Evolutionary conservation across 2,797 vertebrate species (phyloP).

Genomic region (Sphenopsis melanotis): DNA sequence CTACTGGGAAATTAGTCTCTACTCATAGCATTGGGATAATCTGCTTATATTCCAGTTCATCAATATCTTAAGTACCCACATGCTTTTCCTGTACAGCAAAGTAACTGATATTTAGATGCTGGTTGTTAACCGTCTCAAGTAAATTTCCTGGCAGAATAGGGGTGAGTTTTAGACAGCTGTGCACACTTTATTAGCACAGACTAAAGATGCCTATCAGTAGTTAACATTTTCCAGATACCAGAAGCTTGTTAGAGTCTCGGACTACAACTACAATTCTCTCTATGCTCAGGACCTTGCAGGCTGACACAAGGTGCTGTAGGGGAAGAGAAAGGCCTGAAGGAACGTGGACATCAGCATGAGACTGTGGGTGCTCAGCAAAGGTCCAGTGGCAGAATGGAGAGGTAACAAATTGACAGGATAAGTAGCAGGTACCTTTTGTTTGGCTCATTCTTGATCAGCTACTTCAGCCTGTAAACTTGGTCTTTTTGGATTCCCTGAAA

Average conservation of each 20-base stretch:
- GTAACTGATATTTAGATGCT: not conserved
- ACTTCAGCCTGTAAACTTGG: not conserved
- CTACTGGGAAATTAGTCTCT: constrained; percentile 39
- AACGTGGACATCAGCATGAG: not conserved
- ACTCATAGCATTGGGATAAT: not conserved
- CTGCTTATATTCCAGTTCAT: constrained; percentile 47
- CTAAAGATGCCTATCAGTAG: not conserved
- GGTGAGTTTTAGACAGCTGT: not conserved
- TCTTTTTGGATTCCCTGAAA: not conserved
- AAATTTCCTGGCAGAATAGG: not conserved
- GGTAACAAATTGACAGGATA: not conserved
- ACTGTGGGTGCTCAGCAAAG: not conserved
- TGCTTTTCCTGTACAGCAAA: not conserved
- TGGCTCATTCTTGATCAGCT: not conserved
- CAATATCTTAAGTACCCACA: constrained; percentile 37
- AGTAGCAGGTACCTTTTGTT: not conserved
- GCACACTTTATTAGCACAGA: not conserved
- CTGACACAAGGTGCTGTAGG: not conserved
- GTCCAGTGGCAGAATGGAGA: not conserved
- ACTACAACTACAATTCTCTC: not conserved
- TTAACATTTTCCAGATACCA: not conserved
- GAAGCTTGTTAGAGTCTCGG: not conserved
- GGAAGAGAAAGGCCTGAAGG: not conserved
- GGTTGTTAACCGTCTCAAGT: not conserved
- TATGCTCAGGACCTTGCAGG: not conserved